Base-by-base conservation (phyloP, 1,140 invertebrate species). In the Heliconius hewitsoni region DNA sequence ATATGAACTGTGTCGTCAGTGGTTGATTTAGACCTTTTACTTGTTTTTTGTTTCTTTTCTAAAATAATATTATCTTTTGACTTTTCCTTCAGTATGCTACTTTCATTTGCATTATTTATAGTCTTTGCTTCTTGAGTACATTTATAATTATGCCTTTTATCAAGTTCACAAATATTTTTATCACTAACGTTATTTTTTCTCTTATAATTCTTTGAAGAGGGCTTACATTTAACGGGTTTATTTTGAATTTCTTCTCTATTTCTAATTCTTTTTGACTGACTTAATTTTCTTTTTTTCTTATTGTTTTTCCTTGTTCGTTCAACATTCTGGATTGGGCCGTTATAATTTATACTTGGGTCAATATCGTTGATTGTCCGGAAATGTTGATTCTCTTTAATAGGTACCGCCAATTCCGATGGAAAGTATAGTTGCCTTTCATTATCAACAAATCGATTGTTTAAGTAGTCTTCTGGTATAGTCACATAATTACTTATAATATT, bases 401-500 rank as follows among this genome's bases (percentile, higher is more conserved):
- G 23, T 16, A 66, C 27, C 9, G 27, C 30, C 60, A 66, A 66
- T 66, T 66, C 60, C 18, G 60, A 23, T 66, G 60, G 60, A 30
- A 55, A 5, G 52, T 55, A 55, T 13, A 30, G 8, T 42, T 42
- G 6, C 37, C 11, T 73, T 42, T 50, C 23, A 74, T 46, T 66
- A 18, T 46, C 37, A 30, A 70, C 34, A 73, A 42, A 73, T 76
- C 50, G 70, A 77, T 81, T 23, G 8, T 23, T 83, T 39, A 82
- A 71, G 78, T 81, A 83, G 46, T 86, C 84, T 50, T 85, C 73
- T 37, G 88, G 84, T 78, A 87, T 37, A 71, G 86, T 81, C 55
- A 87, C 83, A 81, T 91, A 89, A 83, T 90, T 91, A 75, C 88
- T 91, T 2, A 87, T 75, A 39, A 87, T 72, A 73, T 86, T 83